Conservation (phyloP, 92 coral and sea anemone genomes). For the Meandrina meandrites region DNA sequence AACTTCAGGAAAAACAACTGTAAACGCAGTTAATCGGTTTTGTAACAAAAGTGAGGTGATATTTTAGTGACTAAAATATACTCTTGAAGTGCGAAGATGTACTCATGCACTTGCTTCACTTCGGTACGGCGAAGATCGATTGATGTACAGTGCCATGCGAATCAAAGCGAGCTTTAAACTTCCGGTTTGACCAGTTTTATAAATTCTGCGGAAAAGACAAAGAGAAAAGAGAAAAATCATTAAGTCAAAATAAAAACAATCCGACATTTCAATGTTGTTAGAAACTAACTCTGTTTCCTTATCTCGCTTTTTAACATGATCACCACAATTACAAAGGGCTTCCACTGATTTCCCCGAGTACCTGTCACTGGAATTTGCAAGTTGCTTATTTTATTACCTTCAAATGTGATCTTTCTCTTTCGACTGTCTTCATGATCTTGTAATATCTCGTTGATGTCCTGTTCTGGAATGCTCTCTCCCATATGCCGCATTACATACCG, state of each 20-base stretch:
- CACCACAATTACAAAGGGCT: no score
- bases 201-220: slow-evolving; percentile 60
- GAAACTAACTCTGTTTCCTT: background rate
- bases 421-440: slow-evolving; percentile 87
- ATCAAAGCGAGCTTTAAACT: slow-evolving; percentile 21
- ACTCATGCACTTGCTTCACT: background rate
- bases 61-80: background rate
- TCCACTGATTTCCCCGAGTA: no score
- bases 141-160: background rate
- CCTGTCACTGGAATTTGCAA: no score
- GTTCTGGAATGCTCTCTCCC: slow-evolving; percentile 98
- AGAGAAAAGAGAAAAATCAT: background rate
- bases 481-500: slow-evolving; percentile 96
- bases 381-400: slow-evolving; percentile 49
- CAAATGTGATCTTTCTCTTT: slow-evolving; percentile 91
- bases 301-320: no score
- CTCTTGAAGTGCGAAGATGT: background rate
- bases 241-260: background rate
- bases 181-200: slow-evolving; percentile 88
- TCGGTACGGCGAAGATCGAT: background rate
- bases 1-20: background rate
- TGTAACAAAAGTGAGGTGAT: background rate
- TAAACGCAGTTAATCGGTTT: background rate
- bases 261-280: background rate
- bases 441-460: slow-evolving; percentile 93